Evolutionary conservation across 2,888 invertebrate species (phyloP), one percentile per base, ranked within the genome.

Genomic region (Lobophora halterata): DNA sequence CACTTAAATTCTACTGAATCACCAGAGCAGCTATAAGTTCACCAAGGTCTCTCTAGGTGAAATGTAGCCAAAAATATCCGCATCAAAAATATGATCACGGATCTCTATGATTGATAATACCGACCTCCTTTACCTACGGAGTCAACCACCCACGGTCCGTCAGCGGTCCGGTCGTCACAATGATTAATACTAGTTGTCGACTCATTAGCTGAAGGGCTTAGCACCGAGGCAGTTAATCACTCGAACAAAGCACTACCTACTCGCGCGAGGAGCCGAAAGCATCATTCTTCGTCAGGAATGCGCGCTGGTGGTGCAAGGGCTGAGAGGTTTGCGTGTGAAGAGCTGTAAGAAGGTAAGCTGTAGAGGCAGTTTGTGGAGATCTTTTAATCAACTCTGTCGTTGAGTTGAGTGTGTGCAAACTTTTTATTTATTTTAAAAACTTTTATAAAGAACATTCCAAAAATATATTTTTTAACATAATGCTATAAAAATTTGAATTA

Each of bases 281-380:
- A 85, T 87, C 86, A 83, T 85, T 87, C 87, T 86, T 86, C 83
- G 82, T 86, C 87, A 86, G 79, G 85, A 85, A 86, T 82, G 82
- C 71, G 71, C 63, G 63, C 39, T 57, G 48, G 49, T 46, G 71
- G 73, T 51, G 39, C 54, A 61, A 60, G 64, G 44, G 48, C 45
- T 20, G 41, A 65, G 62, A 36, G 44, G 28, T 3, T 8, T 37
- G 55, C 41, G 46, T 16, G 13, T 30, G 13, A 11, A 5, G 14
- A 26, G 14, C n/a, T n/a, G n/a, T n/a, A n/a, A n/a, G n/a, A n/a
- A n/a, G n/a, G n/a, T n/a, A n/a, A n/a, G n/a, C n/a, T n/a, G n/a
- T n/a, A n/a, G n/a, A n/a, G n/a, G n/a, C n/a, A n/a, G n/a, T n/a
- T n/a, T n/a, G n/a, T n/a, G n/a, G n/a, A n/a, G n/a, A n/a, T n/a